Base-by-base conservation (phyloP, 2,797 vertebrate genomes). In the Knipowitschia caucasica region DNA sequence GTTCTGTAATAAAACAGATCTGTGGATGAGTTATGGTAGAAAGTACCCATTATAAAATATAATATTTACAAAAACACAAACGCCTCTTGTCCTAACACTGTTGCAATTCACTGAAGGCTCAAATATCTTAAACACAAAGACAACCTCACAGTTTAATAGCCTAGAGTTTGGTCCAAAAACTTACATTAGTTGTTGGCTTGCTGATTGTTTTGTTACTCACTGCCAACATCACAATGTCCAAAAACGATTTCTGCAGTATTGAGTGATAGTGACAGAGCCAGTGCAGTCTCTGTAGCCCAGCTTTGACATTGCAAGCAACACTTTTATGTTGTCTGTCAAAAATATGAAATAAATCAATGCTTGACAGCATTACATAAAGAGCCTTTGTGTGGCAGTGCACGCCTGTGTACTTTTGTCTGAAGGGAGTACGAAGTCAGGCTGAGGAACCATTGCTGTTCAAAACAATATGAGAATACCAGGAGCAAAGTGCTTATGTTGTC, bases 391-490 rank as follows among this genome's bases (percentile, higher is more conserved):
- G 68, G 71, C 64, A 71, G 76, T 78, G 76, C 78, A 73, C 78
- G 73, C 67, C 50, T 52, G 69, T 75, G 69, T 72, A 83, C 80
- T 78, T 86, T 84, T 83, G 79, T 84, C 80, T 82, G 65, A 49
- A 49, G 65, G 63, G 73, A 75, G 74, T 60, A 58, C 64, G 62
- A 75, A 90, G 83, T 67, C 49, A 31, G 72, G 60, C 79, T 67
- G 57, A 77, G 66, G 80, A 76, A 79, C 53, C 73, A 64, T 63
- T 69, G 62, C 44, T 65, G 58, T 60, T 46, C 59, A 74, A 74
- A 81, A 84, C 79, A 86, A 88, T 87, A 88, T 88, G 85, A 80
- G 86, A 90, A 91, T 80, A 84, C 55, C 30, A 71, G 81, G 69
- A 80, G 84, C 80, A 83, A 82, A 72, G 67, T 62, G 74, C 76